Evolutionary conservation across 2,888 invertebrate species (phyloP).

Genomic region (Unio delphinus): DNA sequence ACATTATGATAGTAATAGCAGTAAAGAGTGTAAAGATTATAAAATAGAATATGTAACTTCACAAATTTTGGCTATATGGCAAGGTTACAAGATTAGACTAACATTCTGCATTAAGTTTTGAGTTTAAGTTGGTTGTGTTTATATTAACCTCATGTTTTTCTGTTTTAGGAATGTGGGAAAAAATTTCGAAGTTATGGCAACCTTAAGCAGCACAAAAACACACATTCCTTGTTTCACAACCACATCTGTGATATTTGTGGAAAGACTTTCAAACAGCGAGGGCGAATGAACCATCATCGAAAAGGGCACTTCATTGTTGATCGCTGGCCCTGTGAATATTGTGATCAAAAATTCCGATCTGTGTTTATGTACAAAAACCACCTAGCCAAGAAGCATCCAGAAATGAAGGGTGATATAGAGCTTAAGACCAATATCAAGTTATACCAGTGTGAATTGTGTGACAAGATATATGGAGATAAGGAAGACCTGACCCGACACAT

Average conservation of each 20-base stretch:
- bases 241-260: slow-evolving; percentile 37
- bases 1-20: too few species aligned
- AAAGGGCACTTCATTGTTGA: slow-evolving; percentile 22
- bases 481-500: slow-evolving; percentile 31
- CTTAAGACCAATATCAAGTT: slow-evolving; percentile 20
- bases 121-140: not conserved
- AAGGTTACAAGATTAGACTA: too few species aligned
- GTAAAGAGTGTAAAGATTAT: too few species aligned
- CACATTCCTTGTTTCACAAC: slow-evolving; percentile 12
- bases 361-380: slow-evolving; percentile 34
- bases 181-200: slow-evolving; percentile 29
- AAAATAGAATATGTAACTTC: too few species aligned
- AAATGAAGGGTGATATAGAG: slow-evolving; percentile 24
- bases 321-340: slow-evolving; percentile 30
- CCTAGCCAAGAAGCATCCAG: slow-evolving; percentile 24
- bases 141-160: not conserved
- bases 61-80: too few species aligned
- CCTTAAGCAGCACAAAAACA: slow-evolving; percentile 25
- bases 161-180: slow-evolving; percentile 30
- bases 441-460: slow-evolving; percentile 27
- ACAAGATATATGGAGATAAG: slow-evolving; percentile 32
- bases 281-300: slow-evolving; percentile 32
- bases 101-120: too few species aligned
- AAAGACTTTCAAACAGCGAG: slow-evolving; percentile 27
- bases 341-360: slow-evolving; percentile 27